Evolutionary conservation across 2,113 vertebrate species (phyloP).

Genomic region (Sprattus sprattus): DNA sequence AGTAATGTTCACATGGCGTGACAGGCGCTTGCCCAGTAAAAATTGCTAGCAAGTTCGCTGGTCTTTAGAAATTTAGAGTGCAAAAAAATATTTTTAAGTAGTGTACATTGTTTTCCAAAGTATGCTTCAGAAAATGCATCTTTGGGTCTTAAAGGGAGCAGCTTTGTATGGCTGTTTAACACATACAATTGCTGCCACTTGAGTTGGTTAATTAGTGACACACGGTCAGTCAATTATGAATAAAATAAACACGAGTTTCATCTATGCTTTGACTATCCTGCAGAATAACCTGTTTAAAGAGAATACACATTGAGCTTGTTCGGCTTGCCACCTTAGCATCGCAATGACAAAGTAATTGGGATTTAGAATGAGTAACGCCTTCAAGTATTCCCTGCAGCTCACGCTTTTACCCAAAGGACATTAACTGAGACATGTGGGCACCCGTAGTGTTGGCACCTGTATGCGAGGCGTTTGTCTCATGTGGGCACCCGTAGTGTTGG

Average conservation of each 20-base stretch:
- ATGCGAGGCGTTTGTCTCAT: neutral
- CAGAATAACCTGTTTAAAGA: neutral
- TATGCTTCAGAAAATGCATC: too few relatives aligned
- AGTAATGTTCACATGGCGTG: neutral
- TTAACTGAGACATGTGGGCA: neutral
- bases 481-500: neutral
- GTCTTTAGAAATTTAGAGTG: neutral
- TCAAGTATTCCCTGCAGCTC: neutral
- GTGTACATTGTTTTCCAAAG: neutral
- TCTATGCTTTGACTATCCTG: neutral
- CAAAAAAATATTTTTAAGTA: neutral
- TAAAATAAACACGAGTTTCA: neutral
- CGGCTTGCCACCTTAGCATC: neutral
- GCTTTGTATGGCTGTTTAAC: neutral
- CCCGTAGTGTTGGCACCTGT: neutral
- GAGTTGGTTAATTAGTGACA: neutral
- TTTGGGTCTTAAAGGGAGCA: neutral
- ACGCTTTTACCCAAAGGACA: neutral
- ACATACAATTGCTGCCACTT: neutral
- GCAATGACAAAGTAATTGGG: neutral
- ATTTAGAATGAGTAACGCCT: neutral
- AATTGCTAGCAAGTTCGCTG: neutral
- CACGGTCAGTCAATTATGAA: neutral
- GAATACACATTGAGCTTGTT: neutral
- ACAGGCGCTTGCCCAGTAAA: neutral